These are phyloP conservation scores for Alectura lathami DNA, from an alignment of 2,113 vertebrate species.

Conservation along the genomic window DNA sequence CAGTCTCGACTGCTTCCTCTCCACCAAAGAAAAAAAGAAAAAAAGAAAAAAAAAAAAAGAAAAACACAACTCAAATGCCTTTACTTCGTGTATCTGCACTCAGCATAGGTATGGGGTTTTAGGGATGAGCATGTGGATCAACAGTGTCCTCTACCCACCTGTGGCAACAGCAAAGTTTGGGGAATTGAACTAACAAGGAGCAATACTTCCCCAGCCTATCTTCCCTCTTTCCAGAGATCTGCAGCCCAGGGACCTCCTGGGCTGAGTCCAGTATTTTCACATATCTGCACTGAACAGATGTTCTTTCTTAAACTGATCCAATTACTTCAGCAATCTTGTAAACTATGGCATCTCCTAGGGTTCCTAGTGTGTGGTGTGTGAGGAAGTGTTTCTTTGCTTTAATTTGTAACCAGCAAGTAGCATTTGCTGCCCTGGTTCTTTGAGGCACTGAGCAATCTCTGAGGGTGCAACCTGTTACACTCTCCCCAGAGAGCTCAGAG, in stretches of 20 bases:
- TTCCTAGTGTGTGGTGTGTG: rapidly evolving
- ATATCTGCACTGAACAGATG: neutral
- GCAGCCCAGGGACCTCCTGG: neutral
- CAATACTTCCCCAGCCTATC: neutral
- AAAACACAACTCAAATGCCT: neutral
- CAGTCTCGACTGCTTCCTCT: neutral
- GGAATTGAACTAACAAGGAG: neutral
- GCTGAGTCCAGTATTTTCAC: neutral
- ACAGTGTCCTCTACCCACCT: neutral
- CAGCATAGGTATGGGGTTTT: neutral
- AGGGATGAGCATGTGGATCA: neutral
- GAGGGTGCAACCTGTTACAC: neutral
- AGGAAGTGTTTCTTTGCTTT: neutral
- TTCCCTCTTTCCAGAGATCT: neutral
- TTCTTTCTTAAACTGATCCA: neutral
- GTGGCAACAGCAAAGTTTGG: neutral
- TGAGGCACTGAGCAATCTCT: neutral
- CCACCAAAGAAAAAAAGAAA: neutral
- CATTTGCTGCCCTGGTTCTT: neutral
- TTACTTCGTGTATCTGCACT: neutral
- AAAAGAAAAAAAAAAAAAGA: no score
- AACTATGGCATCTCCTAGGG: neutral
- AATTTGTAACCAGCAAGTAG: neutral
- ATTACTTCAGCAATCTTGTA: neutral
- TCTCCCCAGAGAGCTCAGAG: neutral